Evolutionary conservation across 1,140 invertebrate species (phyloP), one percentile per base, ranked within the genome.

Genomic region (Euschistus heros): DNA sequence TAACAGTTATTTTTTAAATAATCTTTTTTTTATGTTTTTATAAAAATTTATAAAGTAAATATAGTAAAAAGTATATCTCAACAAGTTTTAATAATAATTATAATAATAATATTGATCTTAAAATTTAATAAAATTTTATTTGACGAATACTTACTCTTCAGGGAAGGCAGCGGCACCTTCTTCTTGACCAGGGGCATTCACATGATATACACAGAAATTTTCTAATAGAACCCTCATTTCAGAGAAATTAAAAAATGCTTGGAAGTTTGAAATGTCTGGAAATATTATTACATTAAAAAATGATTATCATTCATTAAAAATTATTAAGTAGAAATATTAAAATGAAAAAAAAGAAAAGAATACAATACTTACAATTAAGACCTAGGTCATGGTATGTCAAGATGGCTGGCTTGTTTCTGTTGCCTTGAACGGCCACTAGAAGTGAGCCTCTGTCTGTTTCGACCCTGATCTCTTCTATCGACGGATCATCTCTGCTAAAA

Each of bases 141-240:
- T 37, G 1, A 4, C 7, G 13, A 66, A 54, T 75, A 82, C 84
- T 89, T 79, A 97, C 94, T 93, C 88, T 76, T 94, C 91, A 65
- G 92, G 89, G 69, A 99, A 81, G 61, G 87, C 88, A 13, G 87
- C 79, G 33, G 95, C 92, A 59, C 91, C 91, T 75, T 98, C 94
- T 75, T 99, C 93, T 77, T 99, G 97, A 50, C 97, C 97, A 0
- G 96, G 96, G 24, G 97, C 96, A 75, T 96, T 98, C 27, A 99
- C 86, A 76, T 99, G 96, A 76, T 97, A 98, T 66, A 99, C 90
- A 80, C 93, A 97, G 78, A 99, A 99, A 78, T 97, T 94, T 76
- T 97, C 89, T 71, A 97, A 80, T 68, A 99, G 80, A 37, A 91
- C 87, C 68, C 92, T 82, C 88, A 98, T 97, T 71, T 97, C 94